Base-by-base conservation (phyloP, 2,797 vertebrate species). In the Pagetopsis macropterus region DNA sequence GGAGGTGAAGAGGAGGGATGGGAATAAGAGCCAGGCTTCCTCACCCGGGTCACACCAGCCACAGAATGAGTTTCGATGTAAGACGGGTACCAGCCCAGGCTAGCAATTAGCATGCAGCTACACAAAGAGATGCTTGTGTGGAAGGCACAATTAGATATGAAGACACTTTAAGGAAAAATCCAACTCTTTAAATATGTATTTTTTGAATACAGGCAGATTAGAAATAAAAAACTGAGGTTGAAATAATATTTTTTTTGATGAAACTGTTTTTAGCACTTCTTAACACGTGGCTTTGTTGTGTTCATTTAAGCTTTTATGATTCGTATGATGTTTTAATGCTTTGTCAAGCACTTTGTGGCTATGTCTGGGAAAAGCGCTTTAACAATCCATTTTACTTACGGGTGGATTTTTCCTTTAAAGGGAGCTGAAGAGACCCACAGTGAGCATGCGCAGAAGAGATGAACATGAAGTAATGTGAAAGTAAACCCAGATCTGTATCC, bases 1-100 rank as follows among this genome's bases (percentile, higher is more conserved):
- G 73, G 72, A 41, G 44, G 67, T 77, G 73, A 84, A 84, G 55
- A 63, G 78, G 0, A 51, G 41, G 19, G 57, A 78, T 46, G 51
- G 65, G 55, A 61, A 31, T 57, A 51, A 65, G 55, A 49, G n/a
- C 13, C 44, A 23, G 14, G 23, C 43, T 19, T 40, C 19, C 5
- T 17, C 3, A n/a, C 17, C 21, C 57, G 46, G 17, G 43, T 44
- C 63, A 65, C 60, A 72, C 27, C 58, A 70, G 72, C 50, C 57
- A 48, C 21, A 60, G 33, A 46, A 45, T 40, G 56, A 77, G n/a
- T 3, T 51, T 3, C 1, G 33, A 37, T 37, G 33, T 37, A 37
- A 37, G 33, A 37, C 33, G 8, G 33, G 33, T 52, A 12, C 6
- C 12, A 57, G 43, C 43, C 1, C 5, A 16, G 9, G 56, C 17